Evolutionary conservation across 37 sponge, comb jelly and placozoan genomes (phyloP).

Genomic region (Haliclona indistincta): DNA sequence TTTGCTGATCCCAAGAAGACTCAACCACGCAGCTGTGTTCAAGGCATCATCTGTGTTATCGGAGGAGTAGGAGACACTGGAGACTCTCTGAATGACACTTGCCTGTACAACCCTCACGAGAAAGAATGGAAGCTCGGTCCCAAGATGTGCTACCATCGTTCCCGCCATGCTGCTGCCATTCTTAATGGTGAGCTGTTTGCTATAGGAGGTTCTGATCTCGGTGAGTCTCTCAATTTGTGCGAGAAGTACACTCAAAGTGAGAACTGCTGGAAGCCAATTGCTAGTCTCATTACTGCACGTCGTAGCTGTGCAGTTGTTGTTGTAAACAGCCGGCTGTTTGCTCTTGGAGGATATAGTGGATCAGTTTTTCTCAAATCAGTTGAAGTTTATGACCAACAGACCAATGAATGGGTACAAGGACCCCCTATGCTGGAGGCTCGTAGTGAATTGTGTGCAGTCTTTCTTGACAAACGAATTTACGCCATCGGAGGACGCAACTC

Average conservation of each 20-base stretch:
- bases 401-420: slow-evolving; percentile 65
- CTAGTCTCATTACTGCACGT: slow-evolving; percentile 42
- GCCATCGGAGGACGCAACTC: slow-evolving; percentile 73
- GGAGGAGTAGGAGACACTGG: slow-evolving; percentile 75
- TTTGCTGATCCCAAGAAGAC: slow-evolving; percentile 65
- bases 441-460: slow-evolving; percentile 57
- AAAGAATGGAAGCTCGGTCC: slow-evolving; percentile 68
- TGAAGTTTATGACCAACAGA: slow-evolving; percentile 62
- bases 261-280: slow-evolving; percentile 58
- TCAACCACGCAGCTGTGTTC: slow-evolving; percentile 66
- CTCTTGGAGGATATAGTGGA: slow-evolving; percentile 79
- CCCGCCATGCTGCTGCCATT: slow-evolving; percentile 45
- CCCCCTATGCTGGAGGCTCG: slow-evolving; percentile 70
- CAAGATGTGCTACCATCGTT: slow-evolving; percentile 61
- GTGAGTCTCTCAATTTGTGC: slow-evolving; percentile 30
- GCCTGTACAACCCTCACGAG: slow-evolving; percentile 70
- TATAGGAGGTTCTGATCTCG: slow-evolving; percentile 65
- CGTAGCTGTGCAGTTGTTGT: slow-evolving; percentile 65
- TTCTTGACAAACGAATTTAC: slow-evolving; percentile 64
- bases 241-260: slow-evolving; percentile 68
- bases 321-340: slow-evolving; percentile 49
- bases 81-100: slow-evolving; percentile 41
- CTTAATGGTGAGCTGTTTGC: slow-evolving; percentile 73
- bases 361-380: slow-evolving; percentile 59
- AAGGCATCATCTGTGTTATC: slow-evolving; percentile 67